Base-by-base conservation (phyloP, 2,888 invertebrate species). In the Tiliacea citrago region DNA sequence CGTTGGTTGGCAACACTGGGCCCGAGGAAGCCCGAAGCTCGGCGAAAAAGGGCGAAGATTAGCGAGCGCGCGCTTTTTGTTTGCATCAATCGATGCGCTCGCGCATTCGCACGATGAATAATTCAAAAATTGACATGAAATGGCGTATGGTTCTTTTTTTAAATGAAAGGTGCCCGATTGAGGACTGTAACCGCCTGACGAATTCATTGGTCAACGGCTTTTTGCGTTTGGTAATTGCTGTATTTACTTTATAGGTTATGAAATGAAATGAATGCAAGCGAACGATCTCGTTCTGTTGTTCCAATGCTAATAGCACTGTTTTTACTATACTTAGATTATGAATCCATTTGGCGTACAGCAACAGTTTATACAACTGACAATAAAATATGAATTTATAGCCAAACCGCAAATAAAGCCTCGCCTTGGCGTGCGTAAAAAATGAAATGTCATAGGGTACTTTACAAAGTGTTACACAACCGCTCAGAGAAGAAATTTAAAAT, bases 51-150 rank as follows among this genome's bases (percentile, higher is more conserved):
- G 93, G 93, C 96, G 95, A 95, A 96, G 96, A 96, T 96, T 96
- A 96, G 96, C 95, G 93, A 94, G 93, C 92, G 94, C 91, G 95
- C 92, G 93, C 94, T 96, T 96, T 96, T 96, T 96, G 95, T 95
- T 95, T 95, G 96, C 95, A 96, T 96, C 96, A 96, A 96, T 96
- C 96, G 96, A 95, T 96, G 96, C 96, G 96, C 96, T 94, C 95
- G 94, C 95, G 95, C 96, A 96, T 95, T 96, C 96, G 95, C 95
- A 94, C 95, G 90, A 96, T 96, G 96, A 96, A 96, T 96, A 95
- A 96, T 96, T 96, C 96, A 96, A 95, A 96, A 96, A 96, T 96
- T 96, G 96, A 96, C 96, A 96, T 96, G 96, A 96, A 96, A 96
- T 96, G 96, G 96, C 96, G 96, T 96, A 96, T 96, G 95, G 95